phyloP scores from a whole-genome alignment of 2,113 vertebrate genomes.

The Sisor rabdophorus region DNA sequence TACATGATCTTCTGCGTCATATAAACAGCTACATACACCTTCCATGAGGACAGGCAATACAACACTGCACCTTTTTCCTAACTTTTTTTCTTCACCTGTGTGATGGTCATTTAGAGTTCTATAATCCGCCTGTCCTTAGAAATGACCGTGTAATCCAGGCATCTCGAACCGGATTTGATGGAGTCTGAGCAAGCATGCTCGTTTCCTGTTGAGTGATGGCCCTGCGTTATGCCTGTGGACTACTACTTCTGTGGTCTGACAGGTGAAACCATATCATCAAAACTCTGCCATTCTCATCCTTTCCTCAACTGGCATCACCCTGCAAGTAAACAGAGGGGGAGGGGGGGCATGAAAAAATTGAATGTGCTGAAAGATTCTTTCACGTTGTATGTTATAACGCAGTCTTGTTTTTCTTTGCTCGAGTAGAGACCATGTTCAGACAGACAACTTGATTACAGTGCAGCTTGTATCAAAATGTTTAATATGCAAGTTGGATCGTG shows the following conservation, averaged over 20 bases:
- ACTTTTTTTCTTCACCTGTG: neutral
- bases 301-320: neutral
- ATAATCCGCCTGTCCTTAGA: conserved; percentile 16
- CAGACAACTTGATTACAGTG: conserved; percentile 31
- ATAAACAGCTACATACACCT: neutral
- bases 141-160: conserved; percentile 17
- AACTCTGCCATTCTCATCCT: conserved; percentile 32
- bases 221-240: conserved; percentile 33
- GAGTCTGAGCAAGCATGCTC: conserved; percentile 5
- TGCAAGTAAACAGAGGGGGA: neutral
- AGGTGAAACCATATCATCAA: conserved; percentile 33
- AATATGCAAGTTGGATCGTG: conserved; percentile 19
- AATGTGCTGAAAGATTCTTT: neutral
- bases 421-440: conserved; percentile 13
- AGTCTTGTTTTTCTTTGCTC: neutral
- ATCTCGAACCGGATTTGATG: conserved; percentile 19
- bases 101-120: conserved; percentile 21
- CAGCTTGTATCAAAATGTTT: conserved; percentile 17
- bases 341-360: neutral
- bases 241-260: conserved; percentile 35
- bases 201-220: conserved; percentile 8
- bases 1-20: neutral
- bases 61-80: neutral
- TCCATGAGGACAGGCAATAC: neutral
- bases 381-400: neutral